Base-by-base conservation (phyloP, 2,888 invertebrate genomes). In the Athrips mouffetella region DNA sequence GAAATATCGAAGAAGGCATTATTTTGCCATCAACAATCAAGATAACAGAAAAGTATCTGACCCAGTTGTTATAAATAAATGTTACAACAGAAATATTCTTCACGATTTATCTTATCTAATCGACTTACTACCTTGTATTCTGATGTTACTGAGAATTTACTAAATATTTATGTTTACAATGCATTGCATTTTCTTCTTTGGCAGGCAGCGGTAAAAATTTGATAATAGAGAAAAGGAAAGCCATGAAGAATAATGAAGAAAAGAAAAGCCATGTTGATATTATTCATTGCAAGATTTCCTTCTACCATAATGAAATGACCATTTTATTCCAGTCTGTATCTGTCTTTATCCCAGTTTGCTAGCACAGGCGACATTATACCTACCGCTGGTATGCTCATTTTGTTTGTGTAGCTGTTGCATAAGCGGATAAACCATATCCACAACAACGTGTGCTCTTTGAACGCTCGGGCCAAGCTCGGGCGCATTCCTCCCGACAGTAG, bases 361-460 rank as follows among this genome's bases (percentile, higher is more conserved):
- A 29, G 5, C 20, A 16, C 33, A 13, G 25, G 13, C 44, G 2
- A 2, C 16, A 15, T 27, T 16, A 42, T 42, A 21, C n/a, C n/a
- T n/a, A n/a, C n/a, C n/a, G 30, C 29, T 29, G 31, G 44, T 18
- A 31, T 44, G 44, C 25, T 13, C 57, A 57, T 55, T 18, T 58
- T 62, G 59, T 61, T 55, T 61, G 62, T 58, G 52, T 56, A 65
- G 60, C 54, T 67, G 69, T 70, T 72, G 65, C 71, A 59, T 65
- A 67, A 63, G 53, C 53, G 35, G 35, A 35, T 35, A 31, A 35
- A 23, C 45, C 35, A 35, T 35, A 45, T 35, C 44, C 37, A 45
- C 39, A 35, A 30, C 15, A 25, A 30, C 25, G 35, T 16, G 39
- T 37, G 6, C 3, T 45, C 21, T 11, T 45, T 27, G 23, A 21